These are phyloP conservation scores for Stenoptilia bipunctidactyla DNA, from an alignment of 2,888 invertebrate species.

Conservation along the genomic window DNA sequence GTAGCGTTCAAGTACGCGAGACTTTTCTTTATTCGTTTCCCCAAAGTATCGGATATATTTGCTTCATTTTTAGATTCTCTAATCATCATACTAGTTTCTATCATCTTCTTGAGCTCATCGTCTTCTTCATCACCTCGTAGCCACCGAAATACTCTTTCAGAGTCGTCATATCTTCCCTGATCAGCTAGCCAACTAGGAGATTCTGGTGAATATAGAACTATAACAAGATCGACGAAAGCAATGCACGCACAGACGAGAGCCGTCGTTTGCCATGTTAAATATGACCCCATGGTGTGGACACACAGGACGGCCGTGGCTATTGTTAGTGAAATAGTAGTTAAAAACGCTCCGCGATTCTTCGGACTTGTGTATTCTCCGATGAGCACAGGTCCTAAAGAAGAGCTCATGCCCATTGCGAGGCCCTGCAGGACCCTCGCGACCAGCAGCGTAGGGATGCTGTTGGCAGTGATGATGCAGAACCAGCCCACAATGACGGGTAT, in stretches of 20 bases:
- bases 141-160: slow-evolving; percentile 66
- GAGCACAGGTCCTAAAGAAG: slow-evolving; percentile 54
- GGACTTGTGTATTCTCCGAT: slow-evolving; percentile 71
- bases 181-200: slow-evolving; percentile 75
- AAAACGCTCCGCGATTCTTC: slow-evolving; percentile 68
- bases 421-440: slow-evolving; percentile 48
- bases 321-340: slow-evolving; percentile 70
- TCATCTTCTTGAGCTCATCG: slow-evolving; percentile 39
- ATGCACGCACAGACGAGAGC: slow-evolving; percentile 57
- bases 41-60: slow-evolving; percentile 20
- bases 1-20: slow-evolving; percentile 26
- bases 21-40: slow-evolving; percentile 22
- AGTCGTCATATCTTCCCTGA: slow-evolving; percentile 63
- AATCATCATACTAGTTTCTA: slow-evolving; percentile 29
- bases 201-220: slow-evolving; percentile 63
- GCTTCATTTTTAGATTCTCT: slow-evolving; percentile 26
- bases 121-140: slow-evolving; percentile 59
- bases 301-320: slow-evolving; percentile 71
- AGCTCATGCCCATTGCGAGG: slow-evolving; percentile 60
- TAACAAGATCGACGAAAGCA: slow-evolving; percentile 49
- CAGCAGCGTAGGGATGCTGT: slow-evolving; percentile 32
- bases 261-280: slow-evolving; percentile 63
- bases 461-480: slow-evolving; percentile 42
- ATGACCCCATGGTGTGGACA: slow-evolving; percentile 73
- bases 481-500: slow-evolving; percentile 59